Evolutionary conservation across 2,888 invertebrate genomes (phyloP), one percentile per base, ranked within the genome.

Genomic region (Hyposoter didymator): DNA sequence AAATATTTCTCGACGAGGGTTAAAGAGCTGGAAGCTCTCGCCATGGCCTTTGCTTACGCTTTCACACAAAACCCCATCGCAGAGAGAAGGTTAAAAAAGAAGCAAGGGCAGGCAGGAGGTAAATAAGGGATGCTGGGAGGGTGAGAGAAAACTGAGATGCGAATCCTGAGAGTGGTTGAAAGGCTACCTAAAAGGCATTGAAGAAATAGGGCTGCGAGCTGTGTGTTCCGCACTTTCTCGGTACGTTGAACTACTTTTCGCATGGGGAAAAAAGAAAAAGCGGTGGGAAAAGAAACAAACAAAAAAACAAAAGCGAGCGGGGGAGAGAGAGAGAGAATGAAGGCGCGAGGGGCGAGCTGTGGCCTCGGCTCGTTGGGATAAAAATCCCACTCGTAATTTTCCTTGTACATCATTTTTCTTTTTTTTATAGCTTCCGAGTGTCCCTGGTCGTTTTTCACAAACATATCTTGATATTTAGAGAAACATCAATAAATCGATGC

Each of bases 1-100:
- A 78, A 78, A 85, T 85, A 66, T 79, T 82, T 85, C 70, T 85
- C 70, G 79, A 79, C 85, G 59, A 5, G 14, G 28, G 3, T 59
- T 28, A 28, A 22, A 59, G 59, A 59, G 59, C 22, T 22, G 12
- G 22, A 19, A 76, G 82, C 75, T 73, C 69, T 75, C 70, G 67
- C 43, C 52, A 22, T 43, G 76, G 49, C 66, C 35, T 66, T 66
- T 67, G 76, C 76, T 76, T 52, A 52, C 45, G 69, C 78, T 67
- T 28, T 19, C 59, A 17, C 55, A 74, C 32, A 55, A 64, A 39
- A 43, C 52, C 73, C 52, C 62, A 19, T 47, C 66, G n/a, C n/a
- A 67, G 43, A 32, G 69, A 39, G 55, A 72, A 52, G 35, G 66
- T 81, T 22, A 32, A 67, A 22, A 45, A 59, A 59, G 59, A 14